These are phyloP conservation scores for Pyxicephalus adspersus DNA, from an alignment of 2,113 vertebrate genomes.

Conservation along the genomic window DNA sequence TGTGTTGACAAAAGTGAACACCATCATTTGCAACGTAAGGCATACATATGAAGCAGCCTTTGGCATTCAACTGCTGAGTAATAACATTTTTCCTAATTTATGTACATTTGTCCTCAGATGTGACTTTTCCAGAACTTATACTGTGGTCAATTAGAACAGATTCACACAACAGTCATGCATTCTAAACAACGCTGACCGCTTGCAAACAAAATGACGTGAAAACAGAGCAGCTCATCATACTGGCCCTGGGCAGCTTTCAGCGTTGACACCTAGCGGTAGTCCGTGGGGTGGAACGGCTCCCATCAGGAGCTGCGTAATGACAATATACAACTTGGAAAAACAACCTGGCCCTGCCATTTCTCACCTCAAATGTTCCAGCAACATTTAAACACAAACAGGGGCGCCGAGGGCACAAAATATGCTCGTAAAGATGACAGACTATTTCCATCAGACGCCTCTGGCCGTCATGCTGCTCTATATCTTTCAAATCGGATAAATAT, in stretches of 20 bases:
- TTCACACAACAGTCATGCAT: neutral
- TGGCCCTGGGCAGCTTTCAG: slow-evolving; percentile 10
- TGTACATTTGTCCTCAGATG: neutral
- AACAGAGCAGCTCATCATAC: neutral
- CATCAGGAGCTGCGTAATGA: slow-evolving; percentile 28
- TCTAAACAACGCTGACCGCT: neutral
- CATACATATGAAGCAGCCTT: no score
- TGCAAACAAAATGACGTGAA: neutral
- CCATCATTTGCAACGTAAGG: no score
- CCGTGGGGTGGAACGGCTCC: slow-evolving; percentile 28
- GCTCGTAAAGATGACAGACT: slow-evolving; percentile 22
- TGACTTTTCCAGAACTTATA: neutral
- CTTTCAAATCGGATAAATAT: slow-evolving; percentile 52
- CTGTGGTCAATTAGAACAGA: slow-evolving; percentile 1
- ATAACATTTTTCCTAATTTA: no score
- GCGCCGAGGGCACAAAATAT: slow-evolving; percentile 11
- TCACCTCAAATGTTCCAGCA: slow-evolving; percentile 44
- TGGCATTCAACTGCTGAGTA: no score
- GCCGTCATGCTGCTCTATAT: slow-evolving; percentile 26
- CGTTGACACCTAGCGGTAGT: slow-evolving; percentile 25
- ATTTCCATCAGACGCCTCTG: slow-evolving; percentile 33
- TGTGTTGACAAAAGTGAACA: no score
- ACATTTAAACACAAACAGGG: slow-evolving; percentile 45
- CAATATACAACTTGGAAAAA: slow-evolving; percentile 45
- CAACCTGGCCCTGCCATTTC: slow-evolving; percentile 27